phyloP scores from a whole-genome alignment of 2,113 vertebrate genomes.

The Noturus placidus region DNA sequence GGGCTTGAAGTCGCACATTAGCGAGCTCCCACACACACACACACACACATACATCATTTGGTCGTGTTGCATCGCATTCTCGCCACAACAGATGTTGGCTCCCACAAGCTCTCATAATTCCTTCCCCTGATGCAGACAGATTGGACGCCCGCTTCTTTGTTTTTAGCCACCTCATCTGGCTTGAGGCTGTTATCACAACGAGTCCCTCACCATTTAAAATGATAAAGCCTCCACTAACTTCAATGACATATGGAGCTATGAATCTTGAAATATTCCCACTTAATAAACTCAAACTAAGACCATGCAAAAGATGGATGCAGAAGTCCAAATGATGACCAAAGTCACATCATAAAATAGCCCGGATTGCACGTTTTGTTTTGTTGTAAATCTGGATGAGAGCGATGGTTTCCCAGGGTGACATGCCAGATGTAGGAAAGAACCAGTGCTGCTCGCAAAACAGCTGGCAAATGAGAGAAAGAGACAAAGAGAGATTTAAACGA shows the following conservation, averaged over 20 bases:
- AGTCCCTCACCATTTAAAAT: slow-evolving; percentile 51
- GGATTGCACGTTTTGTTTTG: background rate
- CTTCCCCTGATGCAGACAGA: slow-evolving; percentile 56
- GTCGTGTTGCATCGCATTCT: slow-evolving; percentile 50
- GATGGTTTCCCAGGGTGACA: slow-evolving; percentile 13
- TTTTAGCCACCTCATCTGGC: slow-evolving; percentile 53
- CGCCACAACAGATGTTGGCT: slow-evolving; percentile 57
- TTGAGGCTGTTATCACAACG: slow-evolving; percentile 36
- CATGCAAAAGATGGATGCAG: background rate
- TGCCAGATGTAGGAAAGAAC: slow-evolving; percentile 25
- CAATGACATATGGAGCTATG: slow-evolving; percentile 41
- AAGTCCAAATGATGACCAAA: slow-evolving; percentile 5
- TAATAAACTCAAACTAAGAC: slow-evolving; percentile 19
- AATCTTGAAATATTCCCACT: slow-evolving; percentile 34
- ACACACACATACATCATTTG: slow-evolving; percentile 54
- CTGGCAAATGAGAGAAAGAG: slow-evolving; percentile 13
- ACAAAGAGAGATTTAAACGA: slow-evolving; percentile 35
- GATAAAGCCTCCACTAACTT: slow-evolving; percentile 49
- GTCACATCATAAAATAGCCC: background rate
- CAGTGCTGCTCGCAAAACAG: slow-evolving; percentile 13
- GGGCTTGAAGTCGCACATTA: slow-evolving; percentile 61
- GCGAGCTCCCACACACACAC: slow-evolving; percentile 42
- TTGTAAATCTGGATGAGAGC: slow-evolving; percentile 2
- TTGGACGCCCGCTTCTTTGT: slow-evolving; percentile 50
- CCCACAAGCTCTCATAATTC: slow-evolving; percentile 54